Conservation (phyloP, 1,140 invertebrate species). For the Ostrea edulis region DNA sequence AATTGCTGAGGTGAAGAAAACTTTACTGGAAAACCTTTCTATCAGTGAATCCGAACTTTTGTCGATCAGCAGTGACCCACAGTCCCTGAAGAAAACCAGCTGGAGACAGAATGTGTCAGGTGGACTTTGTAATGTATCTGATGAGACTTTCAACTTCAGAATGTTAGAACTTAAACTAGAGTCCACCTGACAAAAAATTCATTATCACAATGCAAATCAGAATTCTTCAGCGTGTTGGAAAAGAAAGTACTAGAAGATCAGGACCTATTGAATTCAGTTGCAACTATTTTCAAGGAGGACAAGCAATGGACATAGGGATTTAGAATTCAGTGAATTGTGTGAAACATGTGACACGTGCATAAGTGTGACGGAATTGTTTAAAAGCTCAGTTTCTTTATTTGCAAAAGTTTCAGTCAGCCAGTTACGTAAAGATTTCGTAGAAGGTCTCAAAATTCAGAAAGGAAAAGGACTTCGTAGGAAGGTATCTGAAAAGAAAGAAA, state of each 20-base stretch:
- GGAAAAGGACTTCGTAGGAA: slow-evolving; percentile 49
- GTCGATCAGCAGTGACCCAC: neutral
- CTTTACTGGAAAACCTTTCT: neutral
- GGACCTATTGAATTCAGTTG: neutral
- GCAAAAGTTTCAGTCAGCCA: slow-evolving; percentile 46
- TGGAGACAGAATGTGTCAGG: neutral
- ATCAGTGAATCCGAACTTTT: neutral
- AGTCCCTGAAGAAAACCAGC: neutral
- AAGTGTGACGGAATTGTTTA: neutral
- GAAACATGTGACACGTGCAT: slow-evolving; percentile 8
- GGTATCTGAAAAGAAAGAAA: slow-evolving; percentile 31
- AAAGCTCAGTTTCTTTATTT: slow-evolving; percentile 40
- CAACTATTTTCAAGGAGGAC: neutral
- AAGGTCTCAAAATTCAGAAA: slow-evolving; percentile 39
- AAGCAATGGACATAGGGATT: neutral
- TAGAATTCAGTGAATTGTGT: neutral
- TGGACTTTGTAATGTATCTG: slow-evolving; percentile 46
- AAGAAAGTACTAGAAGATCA: neutral
- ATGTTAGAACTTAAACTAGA: slow-evolving; percentile 36
- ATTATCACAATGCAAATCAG: neutral
- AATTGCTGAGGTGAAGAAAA: neutral
- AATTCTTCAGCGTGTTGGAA: neutral
- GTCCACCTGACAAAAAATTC: neutral
- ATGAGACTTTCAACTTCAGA: slow-evolving; percentile 24
- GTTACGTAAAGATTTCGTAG: slow-evolving; percentile 49